phyloP scores from a whole-genome alignment of 2,888 invertebrate genomes.

The Cosmia trapezina region DNA sequence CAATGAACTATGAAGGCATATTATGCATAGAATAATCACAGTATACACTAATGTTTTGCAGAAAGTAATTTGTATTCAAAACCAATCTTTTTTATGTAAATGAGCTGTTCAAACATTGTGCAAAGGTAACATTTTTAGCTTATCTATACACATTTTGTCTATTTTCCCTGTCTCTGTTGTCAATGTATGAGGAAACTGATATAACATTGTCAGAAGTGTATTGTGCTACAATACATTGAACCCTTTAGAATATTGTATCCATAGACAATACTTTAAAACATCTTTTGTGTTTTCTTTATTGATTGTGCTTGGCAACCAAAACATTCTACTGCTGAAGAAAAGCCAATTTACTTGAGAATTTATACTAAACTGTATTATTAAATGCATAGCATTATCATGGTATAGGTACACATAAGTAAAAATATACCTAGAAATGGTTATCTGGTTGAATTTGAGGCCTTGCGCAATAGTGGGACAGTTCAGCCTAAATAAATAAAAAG shows the following conservation, averaged over 20 bases:
- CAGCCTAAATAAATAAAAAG: background rate
- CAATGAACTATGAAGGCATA: background rate
- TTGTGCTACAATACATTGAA: slow-evolving; percentile 22
- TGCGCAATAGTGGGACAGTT: background rate
- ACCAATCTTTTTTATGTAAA: slow-evolving; percentile 24
- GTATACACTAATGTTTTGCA: background rate
- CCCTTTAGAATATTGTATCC: slow-evolving; percentile 19
- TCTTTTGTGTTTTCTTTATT: slow-evolving; percentile 12
- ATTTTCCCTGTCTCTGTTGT: slow-evolving; percentile 36
- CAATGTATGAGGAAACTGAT: slow-evolving; percentile 50
- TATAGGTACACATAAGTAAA: background rate
- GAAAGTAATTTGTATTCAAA: slow-evolving; percentile 15
- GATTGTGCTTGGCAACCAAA: slow-evolving; percentile 4
- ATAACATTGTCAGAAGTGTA: slow-evolving; percentile 14
- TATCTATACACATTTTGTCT: slow-evolving; percentile 14
- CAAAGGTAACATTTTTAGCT: slow-evolving; percentile 10
- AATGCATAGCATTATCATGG: background rate
- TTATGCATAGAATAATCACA: background rate
- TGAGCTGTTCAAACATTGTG: slow-evolving; percentile 7
- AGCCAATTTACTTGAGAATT: background rate
- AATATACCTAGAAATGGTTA: background rate
- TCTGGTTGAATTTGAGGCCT: background rate
- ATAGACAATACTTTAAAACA: background rate
- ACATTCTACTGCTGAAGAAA: background rate
- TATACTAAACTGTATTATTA: background rate